A percentile compares a stretch with the other conserved stretches of the same genome.
phyloP scores from a whole-genome alignment of 2,797 vertebrate species.

The Peromyscus nudipes region DNA sequence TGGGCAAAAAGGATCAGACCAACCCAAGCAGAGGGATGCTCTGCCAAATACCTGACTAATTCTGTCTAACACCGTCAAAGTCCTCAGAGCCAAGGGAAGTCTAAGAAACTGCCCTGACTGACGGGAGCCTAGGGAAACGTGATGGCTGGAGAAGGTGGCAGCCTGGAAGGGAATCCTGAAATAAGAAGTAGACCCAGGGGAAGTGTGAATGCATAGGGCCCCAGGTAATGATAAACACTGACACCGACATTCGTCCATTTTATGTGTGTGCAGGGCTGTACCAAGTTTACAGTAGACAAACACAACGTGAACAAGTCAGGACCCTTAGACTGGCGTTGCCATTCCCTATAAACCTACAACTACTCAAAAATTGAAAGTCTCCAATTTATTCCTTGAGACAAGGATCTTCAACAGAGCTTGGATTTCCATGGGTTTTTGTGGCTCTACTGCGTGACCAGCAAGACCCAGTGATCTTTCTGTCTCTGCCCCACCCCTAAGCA shows the following conservation, averaged over 20 bases:
- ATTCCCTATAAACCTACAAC: not conserved
- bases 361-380: not conserved
- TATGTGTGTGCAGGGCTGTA: rapidly evolving
- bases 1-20: not conserved
- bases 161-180: too few relatives aligned
- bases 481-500: not conserved
- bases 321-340: not conserved
- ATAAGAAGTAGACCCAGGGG: not conserved
- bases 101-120: not conserved
- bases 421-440: not conserved
- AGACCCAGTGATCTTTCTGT: not conserved
- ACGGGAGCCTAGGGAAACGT: not conserved
- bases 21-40: not conserved
- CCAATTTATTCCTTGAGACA: not conserved
- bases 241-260: rapidly evolving
- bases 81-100: not conserved
- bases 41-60: not conserved
- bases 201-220: not conserved
- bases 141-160: rapidly evolving
- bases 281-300: too few relatives aligned
- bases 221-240: not conserved
- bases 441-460: not conserved
- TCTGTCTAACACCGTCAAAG: not conserved
- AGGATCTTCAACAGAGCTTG: not conserved
- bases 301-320: rapidly evolving